Conservation (phyloP, 2,888 invertebrate species). For the Hofmannophila pseudospretella region DNA sequence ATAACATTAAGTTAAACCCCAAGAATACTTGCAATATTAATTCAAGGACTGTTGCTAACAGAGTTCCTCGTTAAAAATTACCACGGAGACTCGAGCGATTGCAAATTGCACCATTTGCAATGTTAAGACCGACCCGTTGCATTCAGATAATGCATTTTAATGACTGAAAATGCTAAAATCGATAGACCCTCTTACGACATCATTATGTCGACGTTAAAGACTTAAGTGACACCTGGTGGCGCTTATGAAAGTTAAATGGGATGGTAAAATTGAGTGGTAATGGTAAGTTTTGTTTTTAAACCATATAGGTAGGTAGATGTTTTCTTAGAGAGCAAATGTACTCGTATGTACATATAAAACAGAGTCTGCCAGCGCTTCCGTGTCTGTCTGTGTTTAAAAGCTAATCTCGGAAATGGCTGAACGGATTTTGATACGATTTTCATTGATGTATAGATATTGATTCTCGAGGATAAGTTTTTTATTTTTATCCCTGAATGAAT, state of each 20-base stretch:
- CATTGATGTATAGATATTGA: too few species aligned
- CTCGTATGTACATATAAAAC: too few species aligned
- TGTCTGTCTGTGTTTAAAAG: too few species aligned
- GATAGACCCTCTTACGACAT: slow-evolving; percentile 46
- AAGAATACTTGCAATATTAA: slow-evolving; percentile 31
- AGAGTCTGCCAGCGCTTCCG: too few species aligned
- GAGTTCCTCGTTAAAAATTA: slow-evolving; percentile 71
- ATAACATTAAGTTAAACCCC: neutral
- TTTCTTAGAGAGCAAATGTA: too few species aligned
- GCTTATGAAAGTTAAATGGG: slow-evolving; percentile 33
- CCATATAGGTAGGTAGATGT: too few species aligned
- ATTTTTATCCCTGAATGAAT: too few species aligned
- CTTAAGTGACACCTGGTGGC: slow-evolving; percentile 48
- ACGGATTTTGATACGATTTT: too few species aligned
- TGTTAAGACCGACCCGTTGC: slow-evolving; percentile 63
- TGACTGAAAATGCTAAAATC: slow-evolving; percentile 68
- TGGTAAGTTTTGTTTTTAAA: too few species aligned
- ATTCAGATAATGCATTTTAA: slow-evolving; percentile 78
- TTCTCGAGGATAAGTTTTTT: too few species aligned
- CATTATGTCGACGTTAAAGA: slow-evolving; percentile 40
- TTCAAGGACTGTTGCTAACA: slow-evolving; percentile 60
- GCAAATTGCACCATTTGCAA: slow-evolving; percentile 71
- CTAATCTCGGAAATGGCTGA: too few species aligned
- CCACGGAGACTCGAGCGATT: slow-evolving; percentile 54
- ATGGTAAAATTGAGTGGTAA: slow-evolving; percentile 15